Evolutionary conservation across 2,113 vertebrate genomes (phyloP).

Genomic region (Hemiprocne comata): DNA sequence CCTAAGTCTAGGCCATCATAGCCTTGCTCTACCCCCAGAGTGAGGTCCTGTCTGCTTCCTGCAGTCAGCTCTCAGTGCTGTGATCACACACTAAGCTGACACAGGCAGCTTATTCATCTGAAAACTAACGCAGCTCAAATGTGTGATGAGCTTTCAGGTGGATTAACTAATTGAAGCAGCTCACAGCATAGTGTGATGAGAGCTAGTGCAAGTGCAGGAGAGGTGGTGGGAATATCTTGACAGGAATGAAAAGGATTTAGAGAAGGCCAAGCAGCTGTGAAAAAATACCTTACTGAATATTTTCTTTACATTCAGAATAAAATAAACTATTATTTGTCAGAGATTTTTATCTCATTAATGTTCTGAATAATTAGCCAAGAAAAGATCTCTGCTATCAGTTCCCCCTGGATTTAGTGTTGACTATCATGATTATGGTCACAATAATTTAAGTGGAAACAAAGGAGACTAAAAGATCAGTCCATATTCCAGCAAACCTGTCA

Average conservation of each 20-base stretch:
- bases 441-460: background rate
- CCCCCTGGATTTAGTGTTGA: background rate
- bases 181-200: rapidly evolving
- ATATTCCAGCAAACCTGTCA: background rate
- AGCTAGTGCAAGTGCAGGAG: background rate
- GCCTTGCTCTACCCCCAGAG: background rate
- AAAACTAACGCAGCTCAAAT: background rate
- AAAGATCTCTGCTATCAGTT: background rate
- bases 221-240: background rate
- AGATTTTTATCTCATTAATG: background rate
- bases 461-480: background rate
- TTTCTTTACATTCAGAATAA: background rate
- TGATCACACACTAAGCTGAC: background rate
- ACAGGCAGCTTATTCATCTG: background rate
- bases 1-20: background rate
- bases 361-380: background rate
- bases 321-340: background rate
- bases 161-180: background rate
- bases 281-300: background rate
- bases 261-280: background rate
- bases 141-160: background rate
- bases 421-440: background rate
- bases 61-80: background rate
- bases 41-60: background rate
- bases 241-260: background rate